These are phyloP conservation scores for Chaetophractus vellerosus DNA, from an alignment of 2,797 vertebrate species.

Conservation along the genomic window DNA sequence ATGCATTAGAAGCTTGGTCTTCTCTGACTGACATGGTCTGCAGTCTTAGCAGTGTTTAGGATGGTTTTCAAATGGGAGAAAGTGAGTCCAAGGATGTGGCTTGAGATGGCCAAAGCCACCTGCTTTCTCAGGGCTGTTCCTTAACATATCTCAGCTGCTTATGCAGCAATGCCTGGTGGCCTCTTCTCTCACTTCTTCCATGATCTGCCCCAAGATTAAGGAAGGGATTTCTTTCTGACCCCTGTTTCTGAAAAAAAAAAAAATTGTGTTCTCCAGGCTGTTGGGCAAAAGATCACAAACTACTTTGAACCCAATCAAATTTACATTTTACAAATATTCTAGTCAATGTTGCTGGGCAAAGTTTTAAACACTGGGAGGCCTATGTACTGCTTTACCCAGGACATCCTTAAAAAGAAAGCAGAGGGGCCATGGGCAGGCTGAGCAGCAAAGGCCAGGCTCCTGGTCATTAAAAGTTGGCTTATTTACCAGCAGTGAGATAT, in stretches of 20 bases:
- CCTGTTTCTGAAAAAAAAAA: conserved; percentile 38
- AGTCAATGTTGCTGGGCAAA: not conserved
- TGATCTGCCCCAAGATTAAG: not conserved
- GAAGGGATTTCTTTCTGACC: not conserved
- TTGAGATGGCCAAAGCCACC: too few species aligned
- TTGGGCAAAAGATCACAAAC: not conserved
- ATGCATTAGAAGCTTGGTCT: not conserved
- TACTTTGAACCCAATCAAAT: conserved; percentile 68
- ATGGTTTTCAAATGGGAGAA: fast-evolving
- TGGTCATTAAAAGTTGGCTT: not conserved
- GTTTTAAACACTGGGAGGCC: not conserved
- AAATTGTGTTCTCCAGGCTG: conserved; percentile 5
- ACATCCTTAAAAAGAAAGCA: conserved; percentile 27
- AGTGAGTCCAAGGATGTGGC: not conserved
- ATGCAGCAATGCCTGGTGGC: too few species aligned
- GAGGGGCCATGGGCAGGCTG: not conserved
- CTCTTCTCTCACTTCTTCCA: not conserved
- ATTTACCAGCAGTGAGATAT: not conserved
- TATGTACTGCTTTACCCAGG: not conserved
- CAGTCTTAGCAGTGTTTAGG: not conserved
- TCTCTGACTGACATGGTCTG: fast-evolving
- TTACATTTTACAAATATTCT: not conserved
- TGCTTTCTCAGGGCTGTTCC: not conserved
- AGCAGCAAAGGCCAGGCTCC: not conserved
- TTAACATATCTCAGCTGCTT: not conserved